Evolutionary conservation across 2,888 invertebrate genomes (phyloP), one percentile per base, ranked within the genome.

Genomic region (Bellardia pandia): DNA sequence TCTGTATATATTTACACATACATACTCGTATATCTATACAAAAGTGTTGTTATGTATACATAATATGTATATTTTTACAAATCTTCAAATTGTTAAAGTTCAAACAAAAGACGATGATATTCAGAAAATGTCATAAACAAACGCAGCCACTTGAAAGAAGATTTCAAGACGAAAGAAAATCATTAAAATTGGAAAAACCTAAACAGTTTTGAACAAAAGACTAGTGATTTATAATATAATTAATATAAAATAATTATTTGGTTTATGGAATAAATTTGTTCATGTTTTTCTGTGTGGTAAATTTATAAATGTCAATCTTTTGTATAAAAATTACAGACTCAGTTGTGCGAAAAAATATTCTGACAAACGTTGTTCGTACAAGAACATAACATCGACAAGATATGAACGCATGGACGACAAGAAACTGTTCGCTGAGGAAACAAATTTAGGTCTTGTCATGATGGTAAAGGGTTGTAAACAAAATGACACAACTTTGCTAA

Each of bases 111-210:
- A 72, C 45, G 68, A 81, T 42, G 72, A 72, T 86, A 77, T 56
- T 51, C 74, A 77, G 33, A 77, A 77, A 81, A 74, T 81, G 72
- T 86, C 81, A 76, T 71, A 85, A 66, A 71, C 85, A 76, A 80
- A 76, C 71, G 58, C 62, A 64, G 69, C 48, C 64, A 85, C 80
- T 85, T 81, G 56, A 60, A 76, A 66, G n/a, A 58, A 23, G n/a
- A 76, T 60, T 48, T 16, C 16, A 45, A 69, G 53, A 51, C 53
- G 72, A 72, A 60, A 33, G 30, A 6, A 62, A 14, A 45, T 45
- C 11, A 13, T 3, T 3, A 13, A 62, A 64, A 53, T 48, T 3
- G 37, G 23, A 72, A 80, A 42, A 3, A 4, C 6, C 13, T 53
- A 9, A 16, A 82, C 62, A 71, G 30, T 33, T 33, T 0, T 5